Evolutionary conservation across 2,888 invertebrate genomes (phyloP), one percentile per base, ranked within the genome.

Genomic region (Drosophila meridiana): DNA sequence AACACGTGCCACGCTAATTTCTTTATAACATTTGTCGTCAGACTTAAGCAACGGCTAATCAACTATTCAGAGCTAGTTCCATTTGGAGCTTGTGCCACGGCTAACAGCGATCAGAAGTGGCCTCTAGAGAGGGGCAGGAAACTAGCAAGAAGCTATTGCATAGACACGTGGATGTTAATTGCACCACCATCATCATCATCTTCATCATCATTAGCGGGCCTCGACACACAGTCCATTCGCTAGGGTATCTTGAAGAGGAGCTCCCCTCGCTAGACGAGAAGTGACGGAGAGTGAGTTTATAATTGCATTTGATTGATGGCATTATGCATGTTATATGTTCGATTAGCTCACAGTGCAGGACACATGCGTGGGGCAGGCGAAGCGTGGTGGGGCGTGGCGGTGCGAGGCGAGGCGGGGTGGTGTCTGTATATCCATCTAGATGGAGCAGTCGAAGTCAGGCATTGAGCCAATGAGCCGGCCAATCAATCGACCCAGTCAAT

Each of bases 251-350:
- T 36, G 26, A 52, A 28, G 14, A 9, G 53, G 14, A 38, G 53
- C 26, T 36, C 26, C 36, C 53, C 36, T 13, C 26, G 26, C 28
- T 14, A 9, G 28, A 26, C 34, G 38, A 26, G 38, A 11, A 11
- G 40, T 6, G 32, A 11, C 32, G 20, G 30, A 32, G 56, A 38
- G 69, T 69, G 76, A 79, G 74, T 83, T 89, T 85, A 81, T 89
- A 85, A 83, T 85, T 83, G 82, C 82, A 81, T 77, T 85, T 89
- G 84, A 84, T 88, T 88, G 84, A 85, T 87, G 84, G 84, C 72
- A 73, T 89, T 87, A 83, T 84, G 76, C 73, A 86, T 78, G 38
- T 55, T 55, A 55, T 55, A 55, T 55, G 74, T 56, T 71, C 60
- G 69, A 71, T 66, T 62, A 65, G 40, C 42, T 62, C 36, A 45